Percentiles rank a stretch among this genome's conserved stretches.
Evolutionary conservation across 2,888 invertebrate species (phyloP).

Genomic region (Podotricha telesiphe): DNA sequence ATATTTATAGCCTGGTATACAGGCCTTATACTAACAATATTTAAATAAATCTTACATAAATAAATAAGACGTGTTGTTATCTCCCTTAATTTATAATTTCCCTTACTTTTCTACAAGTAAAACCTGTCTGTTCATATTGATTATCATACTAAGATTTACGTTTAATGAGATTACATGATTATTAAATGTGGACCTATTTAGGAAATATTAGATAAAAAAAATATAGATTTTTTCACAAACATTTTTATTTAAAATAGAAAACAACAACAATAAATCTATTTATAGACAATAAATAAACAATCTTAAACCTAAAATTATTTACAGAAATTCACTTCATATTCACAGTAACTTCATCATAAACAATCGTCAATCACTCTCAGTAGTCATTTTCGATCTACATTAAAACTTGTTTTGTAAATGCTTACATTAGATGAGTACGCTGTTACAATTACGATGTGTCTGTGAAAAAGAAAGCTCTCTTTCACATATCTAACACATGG

Average conservation of each 20-base stretch:
- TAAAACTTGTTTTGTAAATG: conserved; percentile 31
- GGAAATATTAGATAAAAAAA: neutral
- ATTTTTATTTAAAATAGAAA: conserved; percentile 51
- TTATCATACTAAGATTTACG: conserved; percentile 54
- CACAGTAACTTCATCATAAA: conserved; percentile 43
- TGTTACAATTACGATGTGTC: conserved; percentile 42
- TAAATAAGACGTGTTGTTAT: conserved; percentile 13
- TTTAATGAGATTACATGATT: neutral
- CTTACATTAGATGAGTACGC: conserved; percentile 31
- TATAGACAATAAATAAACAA: conserved; percentile 55
- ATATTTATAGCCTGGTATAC: neutral
- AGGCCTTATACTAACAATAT: neutral
- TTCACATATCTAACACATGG: conserved; percentile 54
- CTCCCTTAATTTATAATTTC: conserved; percentile 50
- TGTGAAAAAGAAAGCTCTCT: conserved; percentile 65
- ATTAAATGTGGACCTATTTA: neutral
- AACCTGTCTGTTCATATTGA: conserved; percentile 60
- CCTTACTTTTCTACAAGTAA: conserved; percentile 69
- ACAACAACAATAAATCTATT: conserved; percentile 56
- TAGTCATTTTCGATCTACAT: conserved; percentile 51
- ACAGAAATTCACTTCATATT: conserved; percentile 73
- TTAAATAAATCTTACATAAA: neutral
- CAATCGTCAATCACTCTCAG: conserved; percentile 53
- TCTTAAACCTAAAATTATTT: conserved; percentile 64
- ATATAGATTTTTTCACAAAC: conserved; percentile 23